These are phyloP conservation scores for Hemistola chrysoprasaria DNA, from an alignment of 2,888 invertebrate species.

Conservation along the genomic window DNA sequence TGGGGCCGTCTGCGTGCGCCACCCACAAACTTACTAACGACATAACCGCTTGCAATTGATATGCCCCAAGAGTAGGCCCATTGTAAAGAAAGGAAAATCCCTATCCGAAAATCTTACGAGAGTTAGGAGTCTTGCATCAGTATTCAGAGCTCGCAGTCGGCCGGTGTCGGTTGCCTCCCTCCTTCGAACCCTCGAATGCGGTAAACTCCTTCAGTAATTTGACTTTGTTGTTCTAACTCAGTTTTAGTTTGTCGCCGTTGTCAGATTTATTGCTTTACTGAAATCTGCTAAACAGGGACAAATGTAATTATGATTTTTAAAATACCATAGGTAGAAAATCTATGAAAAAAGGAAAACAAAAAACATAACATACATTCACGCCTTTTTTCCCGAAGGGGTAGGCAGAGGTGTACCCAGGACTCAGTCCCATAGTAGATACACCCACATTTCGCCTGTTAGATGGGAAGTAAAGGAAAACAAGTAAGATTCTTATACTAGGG, in stretches of 20 bases:
- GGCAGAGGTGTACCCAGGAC: too few species aligned
- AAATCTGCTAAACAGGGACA: slow-evolving; percentile 63
- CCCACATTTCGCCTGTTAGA: too few species aligned
- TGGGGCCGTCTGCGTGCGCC: slow-evolving; percentile 59
- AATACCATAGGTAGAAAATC: too few species aligned
- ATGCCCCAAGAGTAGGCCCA: slow-evolving; percentile 81
- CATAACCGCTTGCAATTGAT: slow-evolving; percentile 83
- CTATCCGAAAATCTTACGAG: slow-evolving; percentile 78
- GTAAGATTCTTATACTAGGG: too few species aligned
- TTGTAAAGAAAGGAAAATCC: slow-evolving; percentile 83
- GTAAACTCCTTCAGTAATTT: slow-evolving; percentile 80
- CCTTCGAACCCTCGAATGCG: slow-evolving; percentile 50
- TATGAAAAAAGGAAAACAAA: too few species aligned
- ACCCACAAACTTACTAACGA: slow-evolving; percentile 78
- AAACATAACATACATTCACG: too few species aligned
- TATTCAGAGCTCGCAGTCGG: slow-evolving; percentile 61
- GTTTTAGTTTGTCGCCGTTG: slow-evolving; percentile 77
- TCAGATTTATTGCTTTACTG: slow-evolving; percentile 78
- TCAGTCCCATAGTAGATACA: too few species aligned
- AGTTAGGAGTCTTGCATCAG: slow-evolving; percentile 71
- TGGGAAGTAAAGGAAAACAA: too few species aligned
- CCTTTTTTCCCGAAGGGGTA: too few species aligned
- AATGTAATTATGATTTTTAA: too few species aligned
- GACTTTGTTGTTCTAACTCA: slow-evolving; percentile 82
- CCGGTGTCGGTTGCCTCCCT: slow-evolving; percentile 68